Percentiles rank a stretch among this genome's conserved stretches.
Conservation (phyloP, 2,113 vertebrate species). For the Mastomys natalensis region DNA sequence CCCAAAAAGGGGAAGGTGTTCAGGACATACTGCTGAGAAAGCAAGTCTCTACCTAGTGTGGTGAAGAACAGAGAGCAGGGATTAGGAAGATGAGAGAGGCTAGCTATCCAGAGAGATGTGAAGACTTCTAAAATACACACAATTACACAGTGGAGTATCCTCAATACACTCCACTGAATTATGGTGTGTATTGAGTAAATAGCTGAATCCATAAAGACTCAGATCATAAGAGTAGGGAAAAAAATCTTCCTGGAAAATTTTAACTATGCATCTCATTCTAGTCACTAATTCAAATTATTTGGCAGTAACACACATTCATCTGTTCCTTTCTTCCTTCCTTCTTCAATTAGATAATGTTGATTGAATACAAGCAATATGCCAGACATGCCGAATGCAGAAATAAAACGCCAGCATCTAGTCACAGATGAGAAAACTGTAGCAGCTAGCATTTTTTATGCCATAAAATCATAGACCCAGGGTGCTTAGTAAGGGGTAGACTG, state of each 20-base stretch:
- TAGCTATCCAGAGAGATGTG: background rate
- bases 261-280: background rate
- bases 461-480: background rate
- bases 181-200: too few species aligned
- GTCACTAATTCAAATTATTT: background rate
- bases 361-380: background rate
- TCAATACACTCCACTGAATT: too few species aligned
- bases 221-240: background rate
- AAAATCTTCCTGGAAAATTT: background rate
- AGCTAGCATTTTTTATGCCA: background rate
- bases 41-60: background rate
- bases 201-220: background rate
- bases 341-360: background rate
- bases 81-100: background rate
- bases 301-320: background rate
- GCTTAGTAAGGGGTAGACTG: background rate
- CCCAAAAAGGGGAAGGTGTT: background rate
- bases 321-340: background rate
- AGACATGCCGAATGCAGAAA: background rate
- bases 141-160: background rate
- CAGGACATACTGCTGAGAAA: background rate
- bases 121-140: background rate
- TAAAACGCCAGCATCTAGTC: background rate
- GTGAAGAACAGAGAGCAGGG: background rate
- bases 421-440: background rate